Percentiles rank a stretch among this genome's conserved stretches.
These are phyloP conservation scores for Verasper variegatus DNA, from an alignment of 2,113 vertebrate species.

Conservation along the genomic window DNA sequence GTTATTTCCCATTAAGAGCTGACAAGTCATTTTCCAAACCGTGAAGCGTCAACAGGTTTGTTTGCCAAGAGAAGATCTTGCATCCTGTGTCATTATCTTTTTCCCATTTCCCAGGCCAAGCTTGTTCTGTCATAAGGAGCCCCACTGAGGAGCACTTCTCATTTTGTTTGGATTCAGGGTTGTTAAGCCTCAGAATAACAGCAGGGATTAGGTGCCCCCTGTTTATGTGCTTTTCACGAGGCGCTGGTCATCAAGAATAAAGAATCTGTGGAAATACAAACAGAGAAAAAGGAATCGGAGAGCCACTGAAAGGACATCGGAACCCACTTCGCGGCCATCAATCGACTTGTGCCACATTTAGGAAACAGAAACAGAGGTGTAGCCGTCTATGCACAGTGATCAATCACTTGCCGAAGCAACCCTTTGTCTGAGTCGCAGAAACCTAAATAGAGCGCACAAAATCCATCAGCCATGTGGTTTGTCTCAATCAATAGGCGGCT, in stretches of 20 bases:
- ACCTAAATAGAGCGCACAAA: constrained; percentile 53
- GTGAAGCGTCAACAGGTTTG: background rate
- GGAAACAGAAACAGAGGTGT: constrained; percentile 47
- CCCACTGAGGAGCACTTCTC: constrained; percentile 59
- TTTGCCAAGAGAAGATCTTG: constrained; percentile 40
- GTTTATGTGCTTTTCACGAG: constrained; percentile 59
- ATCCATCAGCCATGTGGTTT: constrained; percentile 51
- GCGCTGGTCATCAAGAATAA: constrained; percentile 50
- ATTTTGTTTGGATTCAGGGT: constrained; percentile 72
- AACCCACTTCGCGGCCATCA: constrained; percentile 59
- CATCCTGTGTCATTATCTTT: constrained; percentile 45
- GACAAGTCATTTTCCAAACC: background rate
- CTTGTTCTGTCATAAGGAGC: constrained; percentile 41
- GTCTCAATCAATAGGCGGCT: constrained; percentile 46
- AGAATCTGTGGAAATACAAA: constrained; percentile 56
- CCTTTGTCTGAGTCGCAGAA: constrained; percentile 53
- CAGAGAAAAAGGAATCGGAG: constrained; percentile 51
- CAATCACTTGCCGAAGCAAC: constrained; percentile 50
- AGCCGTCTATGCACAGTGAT: constrained; percentile 27
- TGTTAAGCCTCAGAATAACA: constrained; percentile 60
- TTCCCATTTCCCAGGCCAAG: constrained; percentile 44
- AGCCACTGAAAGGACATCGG: constrained; percentile 54
- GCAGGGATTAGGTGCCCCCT: constrained; percentile 39
- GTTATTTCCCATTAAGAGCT: background rate
- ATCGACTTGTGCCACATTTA: constrained; percentile 48